Evolutionary conservation across 2,797 vertebrate species (phyloP).

Genomic region (Rhinoraja longicauda): DNA sequence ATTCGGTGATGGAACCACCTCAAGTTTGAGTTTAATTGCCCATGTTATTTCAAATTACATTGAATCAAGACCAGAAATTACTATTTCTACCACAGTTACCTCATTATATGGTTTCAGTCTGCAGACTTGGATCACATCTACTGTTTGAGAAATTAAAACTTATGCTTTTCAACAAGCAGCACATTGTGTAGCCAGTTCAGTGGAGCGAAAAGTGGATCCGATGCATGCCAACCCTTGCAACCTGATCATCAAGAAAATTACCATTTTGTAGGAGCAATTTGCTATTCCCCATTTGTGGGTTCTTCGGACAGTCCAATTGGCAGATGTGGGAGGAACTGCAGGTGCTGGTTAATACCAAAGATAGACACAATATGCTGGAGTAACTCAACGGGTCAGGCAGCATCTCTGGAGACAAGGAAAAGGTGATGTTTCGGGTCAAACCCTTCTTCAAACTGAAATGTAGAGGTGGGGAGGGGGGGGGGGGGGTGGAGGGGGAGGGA

Average conservation of each 20-base stretch:
- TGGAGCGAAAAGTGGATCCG: neutral
- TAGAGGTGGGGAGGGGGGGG: no score
- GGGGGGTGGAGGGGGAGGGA: no score
- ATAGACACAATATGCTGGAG: no score
- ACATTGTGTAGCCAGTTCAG: neutral
- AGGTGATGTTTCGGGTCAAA: no score
- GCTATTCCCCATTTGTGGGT: neutral
- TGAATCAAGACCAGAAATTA: neutral
- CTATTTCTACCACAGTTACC: constrained; percentile 18
- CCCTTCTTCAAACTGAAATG: no score
- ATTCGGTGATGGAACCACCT: neutral
- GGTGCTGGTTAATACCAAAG: no score
- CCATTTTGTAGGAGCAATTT: neutral
- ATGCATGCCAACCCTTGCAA: neutral
- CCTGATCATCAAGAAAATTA: no score
- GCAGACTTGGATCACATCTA: neutral
- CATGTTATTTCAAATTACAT: neutral
- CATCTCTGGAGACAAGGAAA: no score
- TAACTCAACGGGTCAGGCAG: no score
- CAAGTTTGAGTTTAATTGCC: neutral
- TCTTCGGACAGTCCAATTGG: neutral
- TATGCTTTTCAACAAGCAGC: neutral
- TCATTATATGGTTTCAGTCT: neutral
- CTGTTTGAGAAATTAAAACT: neutral
- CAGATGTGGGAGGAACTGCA: neutral